Evolutionary conservation across 2,113 vertebrate genomes (phyloP).

Genomic region (Lepisosteus osseus): DNA sequence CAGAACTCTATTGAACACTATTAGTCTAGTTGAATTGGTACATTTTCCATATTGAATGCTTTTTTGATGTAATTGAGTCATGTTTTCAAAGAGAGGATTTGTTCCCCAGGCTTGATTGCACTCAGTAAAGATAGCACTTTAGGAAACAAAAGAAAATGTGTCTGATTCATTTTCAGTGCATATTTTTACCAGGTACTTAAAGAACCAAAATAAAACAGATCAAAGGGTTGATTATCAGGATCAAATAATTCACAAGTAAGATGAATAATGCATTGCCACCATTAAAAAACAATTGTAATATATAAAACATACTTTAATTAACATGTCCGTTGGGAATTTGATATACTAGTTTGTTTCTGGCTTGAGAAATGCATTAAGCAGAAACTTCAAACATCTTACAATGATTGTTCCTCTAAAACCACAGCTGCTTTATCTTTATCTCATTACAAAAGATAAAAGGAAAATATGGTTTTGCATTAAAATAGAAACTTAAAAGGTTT

Average conservation of each 20-base stretch:
- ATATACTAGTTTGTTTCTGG: neutral
- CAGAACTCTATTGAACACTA: slow-evolving; percentile 1
- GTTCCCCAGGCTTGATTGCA: neutral
- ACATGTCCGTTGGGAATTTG: neutral
- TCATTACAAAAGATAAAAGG: slow-evolving; percentile 1
- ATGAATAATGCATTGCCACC: slow-evolving; percentile 18
- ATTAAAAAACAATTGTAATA: slow-evolving; percentile 6
- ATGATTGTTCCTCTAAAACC: neutral
- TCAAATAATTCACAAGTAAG: slow-evolving; percentile 44
- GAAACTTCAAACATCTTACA: neutral
- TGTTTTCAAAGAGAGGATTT: slow-evolving; percentile 1
- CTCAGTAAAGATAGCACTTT: neutral
- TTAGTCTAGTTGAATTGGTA: slow-evolving; percentile 6
- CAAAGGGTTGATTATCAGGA: slow-evolving; percentile 55
- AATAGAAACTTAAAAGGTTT: neutral
- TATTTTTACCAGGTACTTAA: slow-evolving; percentile 59
- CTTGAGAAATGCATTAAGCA: slow-evolving; percentile 5
- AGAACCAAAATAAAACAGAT: slow-evolving; percentile 55
- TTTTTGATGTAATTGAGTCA: slow-evolving; percentile 13
- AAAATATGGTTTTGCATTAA: neutral
- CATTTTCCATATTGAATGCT: slow-evolving; percentile 28
- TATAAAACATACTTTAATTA: slow-evolving; percentile 13
- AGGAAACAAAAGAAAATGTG: slow-evolving; percentile 9
- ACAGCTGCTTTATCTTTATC: neutral
- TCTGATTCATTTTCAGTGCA: slow-evolving; percentile 16